Base-by-base conservation (phyloP, 2,113 vertebrate species). In the Micromys minutus region DNA sequence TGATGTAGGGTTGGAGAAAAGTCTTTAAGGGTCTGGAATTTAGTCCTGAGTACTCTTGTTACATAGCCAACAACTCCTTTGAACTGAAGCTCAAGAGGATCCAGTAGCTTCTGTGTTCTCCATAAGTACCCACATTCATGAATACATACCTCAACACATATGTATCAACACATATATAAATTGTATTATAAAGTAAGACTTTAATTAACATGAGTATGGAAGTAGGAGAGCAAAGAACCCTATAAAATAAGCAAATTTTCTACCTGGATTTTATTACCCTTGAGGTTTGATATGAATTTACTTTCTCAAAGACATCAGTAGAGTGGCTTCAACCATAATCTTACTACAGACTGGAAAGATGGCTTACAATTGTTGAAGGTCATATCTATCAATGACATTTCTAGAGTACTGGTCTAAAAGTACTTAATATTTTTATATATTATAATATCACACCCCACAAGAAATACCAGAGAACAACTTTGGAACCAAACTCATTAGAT, bases 401-500 rank as follows among this genome's bases (percentile, higher is more conserved):
- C 61, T 3, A 69, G 55, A 69, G 42, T 17, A 29, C 24, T n/a
- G 19, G 1, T 85, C 4, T 31, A 9, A 55, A 59, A 34, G 2
- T 42, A 76, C 11, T 67, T 7, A 26, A 4, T 50, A 76, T 50
- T 95, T 8, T n/a, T 92, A 45, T 13, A 10, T 26, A 74, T 42
- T 5, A 81, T 31, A 4, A 67, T 7, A 36, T 16, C 19, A 87
- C 72, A 84, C 10, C 9, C 17, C 22, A n/a, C 47, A 22, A 90
- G 16, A 86, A 19, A 9, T 42, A 92, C 29, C 74, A 61, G n/a
- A 94, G 47, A 36, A 39, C 4, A 65, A 65, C 4, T 87, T 91
- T 5, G 24, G 88, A 6, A 29, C 19, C 39, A 75, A 26, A n/a
- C 3, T 36, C 3, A 17, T 13, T 1, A 52, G 0, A 3, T 9